phyloP scores from a whole-genome alignment of 64 coral and sea anemone species.

The Hydrozoanthus tunicans region DNA sequence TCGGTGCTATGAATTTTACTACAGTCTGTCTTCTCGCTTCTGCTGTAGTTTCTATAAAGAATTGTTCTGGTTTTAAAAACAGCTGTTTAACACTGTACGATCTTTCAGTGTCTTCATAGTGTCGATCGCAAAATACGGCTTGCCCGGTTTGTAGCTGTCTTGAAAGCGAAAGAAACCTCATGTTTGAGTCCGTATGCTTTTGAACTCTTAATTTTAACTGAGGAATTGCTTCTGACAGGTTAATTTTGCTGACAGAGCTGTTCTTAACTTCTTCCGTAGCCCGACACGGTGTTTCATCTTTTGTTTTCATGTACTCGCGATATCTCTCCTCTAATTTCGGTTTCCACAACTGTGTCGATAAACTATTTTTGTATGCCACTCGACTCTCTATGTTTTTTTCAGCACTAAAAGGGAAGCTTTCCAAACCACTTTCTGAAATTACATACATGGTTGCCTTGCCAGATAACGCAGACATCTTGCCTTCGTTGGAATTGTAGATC shows the following conservation, averaged over 20 bases:
- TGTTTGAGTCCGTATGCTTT: neutral
- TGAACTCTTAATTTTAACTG: neutral
- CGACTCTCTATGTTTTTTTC: neutral
- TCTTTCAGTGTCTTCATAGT: neutral
- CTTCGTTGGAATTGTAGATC: too few relatives aligned
- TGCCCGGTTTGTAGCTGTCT: slow-evolving; percentile 19
- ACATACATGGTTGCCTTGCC: slow-evolving; percentile 24
- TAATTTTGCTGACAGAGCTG: neutral
- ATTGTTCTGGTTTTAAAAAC: neutral
- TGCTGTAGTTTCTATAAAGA: neutral
- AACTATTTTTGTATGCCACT: neutral
- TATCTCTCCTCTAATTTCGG: neutral
- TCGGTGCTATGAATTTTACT: neutral
- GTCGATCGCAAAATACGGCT: neutral
- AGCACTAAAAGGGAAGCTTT: neutral
- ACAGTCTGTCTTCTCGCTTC: neutral
- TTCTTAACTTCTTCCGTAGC: neutral
- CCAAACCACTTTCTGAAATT: slow-evolving; percentile 41
- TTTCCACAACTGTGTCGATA: neutral
- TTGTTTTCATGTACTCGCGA: neutral
- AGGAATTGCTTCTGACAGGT: neutral
- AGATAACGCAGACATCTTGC: too few relatives aligned
- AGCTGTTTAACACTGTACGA: neutral
- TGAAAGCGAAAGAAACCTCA: slow-evolving; percentile 10
- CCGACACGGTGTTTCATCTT: neutral